phyloP scores from a whole-genome alignment of 2,797 vertebrate species.

The Thunnus albacares region DNA sequence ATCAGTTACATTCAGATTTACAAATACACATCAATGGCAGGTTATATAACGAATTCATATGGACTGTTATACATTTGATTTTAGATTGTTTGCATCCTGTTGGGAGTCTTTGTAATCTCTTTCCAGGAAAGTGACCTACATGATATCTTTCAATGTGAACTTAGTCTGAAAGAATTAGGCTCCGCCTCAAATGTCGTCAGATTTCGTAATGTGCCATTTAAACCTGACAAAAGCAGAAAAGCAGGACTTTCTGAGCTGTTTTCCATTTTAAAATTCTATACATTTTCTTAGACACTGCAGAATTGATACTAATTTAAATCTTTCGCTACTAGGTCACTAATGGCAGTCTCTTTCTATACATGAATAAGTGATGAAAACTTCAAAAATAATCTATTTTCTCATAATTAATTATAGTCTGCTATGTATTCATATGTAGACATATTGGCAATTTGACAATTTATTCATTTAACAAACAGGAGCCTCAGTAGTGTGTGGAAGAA shows the following conservation, averaged over 20 bases:
- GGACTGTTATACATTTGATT: neutral
- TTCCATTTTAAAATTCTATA: neutral
- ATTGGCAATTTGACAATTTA: too few species aligned
- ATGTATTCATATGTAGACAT: too few species aligned
- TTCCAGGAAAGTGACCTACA: neutral
- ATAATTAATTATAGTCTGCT: neutral
- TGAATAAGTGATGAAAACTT: too few species aligned
- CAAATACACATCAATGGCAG: constrained; percentile 1
- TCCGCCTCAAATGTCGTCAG: neutral
- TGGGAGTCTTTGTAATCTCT: neutral
- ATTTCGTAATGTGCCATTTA: neutral
- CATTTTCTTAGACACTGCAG: too few species aligned
- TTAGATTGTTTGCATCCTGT: neutral
- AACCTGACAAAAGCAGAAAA: neutral
- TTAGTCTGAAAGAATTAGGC: neutral
- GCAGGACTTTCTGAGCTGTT: neutral
- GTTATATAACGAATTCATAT: neutral
- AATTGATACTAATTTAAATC: neutral
- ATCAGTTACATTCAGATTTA: constrained; percentile 31
- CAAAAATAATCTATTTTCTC: neutral
- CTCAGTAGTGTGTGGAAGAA: too few species aligned
- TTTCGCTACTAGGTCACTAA: neutral
- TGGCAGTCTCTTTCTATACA: neutral
- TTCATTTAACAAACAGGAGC: too few species aligned
- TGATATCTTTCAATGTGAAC: neutral